Conservation (phyloP, 1,140 invertebrate species). For the Heliconius congener region DNA sequence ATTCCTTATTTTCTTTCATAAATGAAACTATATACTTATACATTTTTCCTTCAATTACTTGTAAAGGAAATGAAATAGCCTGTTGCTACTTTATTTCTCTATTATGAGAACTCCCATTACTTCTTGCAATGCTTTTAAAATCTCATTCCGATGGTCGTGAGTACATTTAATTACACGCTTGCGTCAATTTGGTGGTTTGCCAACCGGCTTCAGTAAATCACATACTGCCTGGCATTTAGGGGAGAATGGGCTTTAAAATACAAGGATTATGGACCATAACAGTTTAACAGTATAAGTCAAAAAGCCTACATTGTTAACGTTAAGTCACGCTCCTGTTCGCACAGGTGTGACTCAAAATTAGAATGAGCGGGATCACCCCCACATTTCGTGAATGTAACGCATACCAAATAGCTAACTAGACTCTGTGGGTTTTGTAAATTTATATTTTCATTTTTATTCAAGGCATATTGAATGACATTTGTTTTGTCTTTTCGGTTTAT, state of each 20-base stretch:
- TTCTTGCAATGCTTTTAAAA: slow-evolving; percentile 40
- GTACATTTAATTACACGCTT: slow-evolving; percentile 44
- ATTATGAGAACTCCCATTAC: slow-evolving; percentile 25
- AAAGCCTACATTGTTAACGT: slow-evolving; percentile 41
- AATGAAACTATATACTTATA: no score
- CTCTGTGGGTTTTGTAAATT: slow-evolving; percentile 14
- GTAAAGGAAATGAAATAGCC: not conserved
- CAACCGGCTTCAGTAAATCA: slow-evolving; percentile 36
- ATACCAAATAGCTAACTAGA: slow-evolving; percentile 32
- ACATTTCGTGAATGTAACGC: slow-evolving; percentile 34
- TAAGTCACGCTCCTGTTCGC: slow-evolving; percentile 39
- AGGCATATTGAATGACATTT: not conserved
- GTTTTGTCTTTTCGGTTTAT: not conserved
- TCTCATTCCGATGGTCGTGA: slow-evolving; percentile 40
- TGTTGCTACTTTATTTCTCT: slow-evolving; percentile 2
- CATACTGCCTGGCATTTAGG: slow-evolving; percentile 12
- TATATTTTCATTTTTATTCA: not conserved
- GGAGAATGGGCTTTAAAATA: slow-evolving; percentile 20
- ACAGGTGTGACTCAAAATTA: slow-evolving; percentile 44
- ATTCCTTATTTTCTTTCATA: no score
- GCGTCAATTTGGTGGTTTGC: slow-evolving; percentile 40
- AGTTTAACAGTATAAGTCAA: slow-evolving; percentile 15
- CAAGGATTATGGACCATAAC: slow-evolving; percentile 15
- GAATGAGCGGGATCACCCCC: slow-evolving; percentile 37
- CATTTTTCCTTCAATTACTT: not conserved